Evolutionary conservation across 2,797 vertebrate species (phyloP), one percentile per base, ranked within the genome.

Genomic region (Chrysocyon brachyurus): DNA sequence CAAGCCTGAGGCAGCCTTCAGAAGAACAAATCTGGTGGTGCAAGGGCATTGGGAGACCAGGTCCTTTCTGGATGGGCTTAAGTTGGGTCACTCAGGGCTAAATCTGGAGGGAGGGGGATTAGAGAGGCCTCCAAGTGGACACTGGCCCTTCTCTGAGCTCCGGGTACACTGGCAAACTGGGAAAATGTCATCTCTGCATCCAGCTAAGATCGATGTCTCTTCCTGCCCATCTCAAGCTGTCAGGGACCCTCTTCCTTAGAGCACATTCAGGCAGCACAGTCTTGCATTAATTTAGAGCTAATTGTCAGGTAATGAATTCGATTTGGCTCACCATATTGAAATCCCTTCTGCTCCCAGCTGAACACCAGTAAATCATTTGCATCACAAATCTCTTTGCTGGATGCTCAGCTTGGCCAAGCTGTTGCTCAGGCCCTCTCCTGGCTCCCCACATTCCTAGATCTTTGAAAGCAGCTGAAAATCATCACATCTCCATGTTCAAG

Each of bases 291-390:
- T 98, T 98, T 97, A 93, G 96, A 98, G 95, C 95, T 98, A 98
- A 98, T 98, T 98, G 85, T 98, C 98, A 98, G 94, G 95, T 98
- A 98, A 98, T 96, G 63, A 98, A 98, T 98, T 97, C 95, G 94
- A 97, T 98, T 98, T 98, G 98, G 86, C 95, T 98, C 96, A 68
- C 90, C 96, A 88, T 85, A 70, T 96, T 98, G 96, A 98, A 98
- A 90, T 96, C 93, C 97, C 85, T 95, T 94, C 91, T 59, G 66
- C 91, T 98, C 97, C 95, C 96, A 96, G 92, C 91, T 97, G 91
- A 98, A 95, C 57, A 68, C 86, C 96, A 97, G 97, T 95, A 98
- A 98, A 97, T 98, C 94, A 97, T 97, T 98, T 98, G 94, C 97
- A 98, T 98, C 97, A 96, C 97, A 98, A 98, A 98, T 98, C 97